Evolutionary conservation across 2,888 invertebrate genomes (phyloP).

Genomic region (Callosobruchus maculatus): DNA sequence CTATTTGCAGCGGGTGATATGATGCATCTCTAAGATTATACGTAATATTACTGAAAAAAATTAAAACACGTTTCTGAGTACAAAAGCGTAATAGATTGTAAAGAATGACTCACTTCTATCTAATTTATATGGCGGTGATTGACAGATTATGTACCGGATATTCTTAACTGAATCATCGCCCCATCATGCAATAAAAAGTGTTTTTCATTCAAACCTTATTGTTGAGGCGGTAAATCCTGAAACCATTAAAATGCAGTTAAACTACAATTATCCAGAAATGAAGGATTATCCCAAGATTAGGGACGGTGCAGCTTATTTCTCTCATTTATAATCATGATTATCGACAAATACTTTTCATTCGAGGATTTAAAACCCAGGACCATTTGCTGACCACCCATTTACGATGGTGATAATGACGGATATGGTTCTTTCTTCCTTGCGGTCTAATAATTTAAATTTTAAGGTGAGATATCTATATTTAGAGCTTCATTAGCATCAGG

Average conservation of each 20-base stretch:
- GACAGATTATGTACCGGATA: not conserved
- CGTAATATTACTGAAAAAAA: not conserved
- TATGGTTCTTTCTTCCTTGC: too few relatives aligned
- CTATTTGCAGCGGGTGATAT: too few relatives aligned
- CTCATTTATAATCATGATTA: not conserved
- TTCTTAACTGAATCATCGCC: not conserved
- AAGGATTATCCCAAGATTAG: not conserved
- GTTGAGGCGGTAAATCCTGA: not conserved
- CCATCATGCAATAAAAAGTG: not conserved
- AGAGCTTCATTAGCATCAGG: too few relatives aligned
- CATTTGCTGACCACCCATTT: not conserved
- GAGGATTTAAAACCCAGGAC: not conserved
- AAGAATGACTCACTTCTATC: not conserved
- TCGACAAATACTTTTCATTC: not conserved
- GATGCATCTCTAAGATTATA: too few relatives aligned
- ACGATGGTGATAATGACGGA: too few relatives aligned
- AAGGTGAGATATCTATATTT: too few relatives aligned
- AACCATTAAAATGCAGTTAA: not conserved
- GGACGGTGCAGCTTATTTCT: not conserved
- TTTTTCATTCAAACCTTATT: too few relatives aligned
- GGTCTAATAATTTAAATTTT: too few relatives aligned
- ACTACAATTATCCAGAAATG: not conserved
- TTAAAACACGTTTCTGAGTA: not conserved
- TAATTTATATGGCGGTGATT: not conserved
- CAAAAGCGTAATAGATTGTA: not conserved